Base-by-base conservation (phyloP, 2,888 invertebrate species). In the Orthonevra nobilis region DNA sequence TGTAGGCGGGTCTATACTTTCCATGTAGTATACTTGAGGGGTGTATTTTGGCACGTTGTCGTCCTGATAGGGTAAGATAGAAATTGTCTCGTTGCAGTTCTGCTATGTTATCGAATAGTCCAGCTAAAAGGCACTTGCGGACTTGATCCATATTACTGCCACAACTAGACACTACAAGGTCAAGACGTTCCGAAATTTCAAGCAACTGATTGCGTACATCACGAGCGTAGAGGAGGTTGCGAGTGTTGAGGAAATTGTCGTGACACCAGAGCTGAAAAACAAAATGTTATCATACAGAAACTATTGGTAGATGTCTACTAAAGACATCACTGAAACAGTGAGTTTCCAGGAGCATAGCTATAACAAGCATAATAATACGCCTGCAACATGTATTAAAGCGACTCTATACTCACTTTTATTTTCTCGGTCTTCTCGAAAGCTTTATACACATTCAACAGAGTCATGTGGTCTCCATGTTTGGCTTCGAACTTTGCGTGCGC, bases 401-500 rank as follows among this genome's bases (percentile, higher is more conserved):
- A n/a, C n/a, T n/a, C n/a, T n/a, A n/a, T n/a, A n/a, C n/a, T n/a
- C 83, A 92, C 91, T 89, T 93, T 94, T 84, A 93, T 92, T 79
- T 93, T 91, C 2, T 92, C 92, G 0, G 93, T 91, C 85, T 93
- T 93, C 83, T 91, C 92, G 88, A 92, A 98, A 2, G 93, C 94
- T 84, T 93, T 92, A 87, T 92, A 98, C 30, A 98, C 94, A 87
- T 97, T 99, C 9, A 99, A 90, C 58, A 97, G 90, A 1, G 96
- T 97, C 38, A 98, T 90, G 86, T 97, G 97, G 89, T 99, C 99
- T 7, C 99, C 98, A 82, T 95, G 92, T 14, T 93, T 91, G 0
- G 97, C 95, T 64, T 92, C 88, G 87, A 98, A 98, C 89, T 97
- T 97, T 84, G 92, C 92, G 81, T 91, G 90, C 0, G 93, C 93